phyloP scores from a whole-genome alignment of 2,888 invertebrate species.

The Penaeus monodon region DNA sequence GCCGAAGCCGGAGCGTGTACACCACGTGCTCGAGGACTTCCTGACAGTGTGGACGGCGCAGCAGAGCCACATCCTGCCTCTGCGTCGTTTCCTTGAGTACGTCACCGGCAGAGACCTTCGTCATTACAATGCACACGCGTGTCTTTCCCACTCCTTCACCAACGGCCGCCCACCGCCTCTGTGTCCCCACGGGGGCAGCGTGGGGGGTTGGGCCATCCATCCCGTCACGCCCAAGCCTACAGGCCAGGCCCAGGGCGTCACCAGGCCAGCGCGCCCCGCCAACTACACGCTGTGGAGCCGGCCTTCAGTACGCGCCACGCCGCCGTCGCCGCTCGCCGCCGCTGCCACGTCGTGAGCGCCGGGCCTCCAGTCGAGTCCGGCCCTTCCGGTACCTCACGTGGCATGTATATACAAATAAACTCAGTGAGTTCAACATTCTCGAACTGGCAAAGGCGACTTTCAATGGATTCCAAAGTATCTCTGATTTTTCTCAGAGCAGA shows the following conservation, averaged over 20 bases:
- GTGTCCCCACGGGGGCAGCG: conserved; percentile 27
- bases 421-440: too few species aligned
- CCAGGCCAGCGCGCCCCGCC: too few species aligned
- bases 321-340: too few species aligned
- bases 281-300: too few species aligned
- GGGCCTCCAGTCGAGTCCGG: background rate
- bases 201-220: background rate
- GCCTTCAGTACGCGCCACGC: too few species aligned
- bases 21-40: conserved; percentile 72
- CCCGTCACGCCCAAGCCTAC: too few species aligned
- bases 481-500: background rate
- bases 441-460: background rate
- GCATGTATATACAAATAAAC: background rate
- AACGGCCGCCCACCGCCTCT: conserved; percentile 36
- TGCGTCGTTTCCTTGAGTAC: conserved; percentile 68
- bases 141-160: conserved; percentile 68
- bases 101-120: conserved; percentile 68
- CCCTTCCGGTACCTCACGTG: background rate
- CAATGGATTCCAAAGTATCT: background rate
- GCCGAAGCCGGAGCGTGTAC: conserved; percentile 69
- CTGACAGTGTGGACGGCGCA: conserved; percentile 70
- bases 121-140: conserved; percentile 68
- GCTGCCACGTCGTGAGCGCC: too few species aligned
- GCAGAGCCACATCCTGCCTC: conserved; percentile 69
- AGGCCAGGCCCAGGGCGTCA: too few species aligned